These are phyloP conservation scores for Potamilus streckersoni DNA, from an alignment of 1,140 invertebrate genomes.

Conservation along the genomic window DNA sequence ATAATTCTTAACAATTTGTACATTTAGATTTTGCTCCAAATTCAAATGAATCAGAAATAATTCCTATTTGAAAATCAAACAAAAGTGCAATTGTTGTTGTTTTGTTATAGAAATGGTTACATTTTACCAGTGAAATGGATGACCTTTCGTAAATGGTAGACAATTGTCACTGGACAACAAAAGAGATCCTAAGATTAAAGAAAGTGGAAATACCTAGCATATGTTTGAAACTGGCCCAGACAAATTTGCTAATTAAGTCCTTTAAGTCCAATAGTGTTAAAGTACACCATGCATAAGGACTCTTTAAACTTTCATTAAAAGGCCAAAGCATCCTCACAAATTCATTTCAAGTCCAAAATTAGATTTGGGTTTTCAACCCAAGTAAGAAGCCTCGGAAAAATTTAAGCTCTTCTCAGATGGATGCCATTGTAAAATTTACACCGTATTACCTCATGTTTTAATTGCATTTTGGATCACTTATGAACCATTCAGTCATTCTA, in stretches of 20 bases:
- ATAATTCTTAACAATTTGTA: constrained; percentile 34
- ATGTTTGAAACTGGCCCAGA: constrained; percentile 12
- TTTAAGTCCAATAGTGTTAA: constrained; percentile 1
- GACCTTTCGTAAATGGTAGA: constrained; percentile 9
- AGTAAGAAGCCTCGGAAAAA: too few relatives aligned
- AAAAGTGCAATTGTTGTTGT: constrained; percentile 28
- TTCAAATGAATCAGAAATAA: constrained; percentile 32
- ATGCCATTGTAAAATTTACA: constrained; percentile 18
- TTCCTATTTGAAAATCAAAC: constrained; percentile 35
- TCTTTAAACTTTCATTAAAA: too few relatives aligned
- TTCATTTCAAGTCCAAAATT: too few relatives aligned
- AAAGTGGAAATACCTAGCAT: constrained; percentile 31
- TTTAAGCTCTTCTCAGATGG: constrained; percentile 1
- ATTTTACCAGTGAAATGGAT: constrained; percentile 18
- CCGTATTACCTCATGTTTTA: constrained; percentile 29
- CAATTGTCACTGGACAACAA: background rate
- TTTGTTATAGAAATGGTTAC: constrained; percentile 24
- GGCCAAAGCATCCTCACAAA: too few relatives aligned
- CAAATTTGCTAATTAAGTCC: constrained; percentile 16
- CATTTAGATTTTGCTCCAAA: constrained; percentile 33
- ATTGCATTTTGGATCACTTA: constrained; percentile 7
- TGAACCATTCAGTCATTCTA: too few relatives aligned
- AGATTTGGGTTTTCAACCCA: too few relatives aligned
- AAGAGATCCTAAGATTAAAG: constrained; percentile 5
- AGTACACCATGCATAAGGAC: too few relatives aligned